phyloP scores from a whole-genome alignment of 2,797 vertebrate genomes.

The Pitangus sulphuratus region DNA sequence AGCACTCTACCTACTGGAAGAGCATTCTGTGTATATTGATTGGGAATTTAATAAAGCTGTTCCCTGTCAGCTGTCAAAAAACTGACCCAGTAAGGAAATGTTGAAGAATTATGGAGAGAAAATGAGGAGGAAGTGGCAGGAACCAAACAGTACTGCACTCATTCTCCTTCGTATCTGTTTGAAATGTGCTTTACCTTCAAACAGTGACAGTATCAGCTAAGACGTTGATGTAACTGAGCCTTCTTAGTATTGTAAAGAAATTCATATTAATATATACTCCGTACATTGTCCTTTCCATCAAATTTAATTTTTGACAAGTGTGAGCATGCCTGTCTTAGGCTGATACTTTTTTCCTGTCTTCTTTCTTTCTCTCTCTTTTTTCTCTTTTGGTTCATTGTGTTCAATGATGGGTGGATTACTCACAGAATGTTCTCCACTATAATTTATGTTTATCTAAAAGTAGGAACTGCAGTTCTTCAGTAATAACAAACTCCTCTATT shows the following conservation, averaged over 20 bases:
- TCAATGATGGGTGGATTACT: slow-evolving; percentile 20
- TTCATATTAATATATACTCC: slow-evolving; percentile 26
- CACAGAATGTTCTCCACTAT: neutral
- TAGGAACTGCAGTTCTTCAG: slow-evolving; percentile 17
- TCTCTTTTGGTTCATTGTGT: neutral
- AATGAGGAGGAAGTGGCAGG: neutral
- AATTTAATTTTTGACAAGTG: slow-evolving; percentile 38
- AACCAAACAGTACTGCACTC: neutral
- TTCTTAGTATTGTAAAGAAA: slow-evolving; percentile 29
- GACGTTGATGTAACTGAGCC: neutral
- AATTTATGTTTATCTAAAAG: slow-evolving; percentile 55
- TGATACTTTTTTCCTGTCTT: neutral
- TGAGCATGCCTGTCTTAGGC: slow-evolving; percentile 38
- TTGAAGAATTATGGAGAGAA: neutral
- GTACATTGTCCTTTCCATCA: slow-evolving; percentile 39
- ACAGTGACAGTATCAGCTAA: slow-evolving; percentile 37
- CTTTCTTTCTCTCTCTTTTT: neutral
- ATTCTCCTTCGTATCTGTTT: neutral
- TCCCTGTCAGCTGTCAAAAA: neutral
- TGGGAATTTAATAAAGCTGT: neutral
- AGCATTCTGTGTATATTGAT: neutral
- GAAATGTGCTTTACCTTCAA: neutral
- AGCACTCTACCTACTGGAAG: neutral
- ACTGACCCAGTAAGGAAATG: neutral
- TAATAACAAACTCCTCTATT: slow-evolving; percentile 13